These are phyloP conservation scores for Chaetura pelagica DNA, from an alignment of 2,113 vertebrate species.

Conservation along the genomic window DNA sequence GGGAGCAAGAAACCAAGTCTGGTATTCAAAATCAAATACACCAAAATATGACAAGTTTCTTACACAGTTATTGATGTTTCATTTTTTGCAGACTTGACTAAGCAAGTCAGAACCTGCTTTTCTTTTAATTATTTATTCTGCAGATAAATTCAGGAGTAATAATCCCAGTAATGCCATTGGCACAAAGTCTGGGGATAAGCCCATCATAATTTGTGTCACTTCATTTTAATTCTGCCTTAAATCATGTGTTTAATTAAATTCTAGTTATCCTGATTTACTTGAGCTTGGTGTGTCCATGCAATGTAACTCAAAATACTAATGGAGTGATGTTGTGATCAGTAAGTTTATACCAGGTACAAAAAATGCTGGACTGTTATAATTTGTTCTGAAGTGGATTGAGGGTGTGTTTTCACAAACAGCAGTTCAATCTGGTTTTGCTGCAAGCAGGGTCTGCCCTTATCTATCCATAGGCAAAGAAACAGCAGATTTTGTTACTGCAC, in stretches of 20 bases:
- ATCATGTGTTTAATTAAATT: not conserved
- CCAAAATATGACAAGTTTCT: not conserved
- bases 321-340: not conserved
- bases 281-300: fast-evolving
- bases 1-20: not conserved
- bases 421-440: not conserved
- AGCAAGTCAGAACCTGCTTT: not conserved
- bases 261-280: not conserved
- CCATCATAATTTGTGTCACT: not conserved
- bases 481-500: not conserved
- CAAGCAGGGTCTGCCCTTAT: not conserved
- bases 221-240: not conserved
- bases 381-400: not conserved
- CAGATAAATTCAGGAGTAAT: not conserved
- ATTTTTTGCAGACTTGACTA: not conserved
- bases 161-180: fast-evolving
- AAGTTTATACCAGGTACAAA: not conserved
- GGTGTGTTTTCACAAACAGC: not conserved
- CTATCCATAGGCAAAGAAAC: not conserved
- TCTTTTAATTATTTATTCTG: not conserved
- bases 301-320: not conserved
- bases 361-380: not conserved
- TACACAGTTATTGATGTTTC: not conserved
- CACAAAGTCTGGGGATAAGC: not conserved
- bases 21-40: not conserved